These are phyloP conservation scores for Condylostylus longicornis DNA, from an alignment of 1,140 invertebrate genomes.

Conservation along the genomic window DNA sequence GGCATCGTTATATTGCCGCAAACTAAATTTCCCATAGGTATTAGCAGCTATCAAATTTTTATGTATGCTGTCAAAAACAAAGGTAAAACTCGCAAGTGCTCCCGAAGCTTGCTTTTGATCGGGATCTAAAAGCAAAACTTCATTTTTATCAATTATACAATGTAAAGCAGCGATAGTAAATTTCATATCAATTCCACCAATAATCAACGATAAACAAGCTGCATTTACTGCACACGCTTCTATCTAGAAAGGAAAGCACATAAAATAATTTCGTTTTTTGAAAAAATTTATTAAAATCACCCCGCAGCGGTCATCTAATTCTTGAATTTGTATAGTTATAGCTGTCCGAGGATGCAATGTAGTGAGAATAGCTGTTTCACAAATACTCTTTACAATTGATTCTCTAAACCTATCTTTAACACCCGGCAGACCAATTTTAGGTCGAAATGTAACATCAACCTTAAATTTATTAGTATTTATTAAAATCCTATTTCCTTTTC, in stretches of 20 bases:
- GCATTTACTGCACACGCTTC: conserved; percentile 70
- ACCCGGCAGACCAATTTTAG: conserved; percentile 59
- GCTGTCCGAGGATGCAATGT: conserved; percentile 60
- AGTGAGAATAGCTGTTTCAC: conserved; percentile 53
- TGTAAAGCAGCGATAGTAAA: conserved; percentile 61
- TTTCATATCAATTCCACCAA: conserved; percentile 65
- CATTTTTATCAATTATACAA: conserved; percentile 49
- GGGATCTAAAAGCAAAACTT: conserved; percentile 53
- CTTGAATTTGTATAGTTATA: conserved; percentile 66
- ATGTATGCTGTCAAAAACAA: conserved; percentile 53
- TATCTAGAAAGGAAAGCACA: conserved; percentile 37
- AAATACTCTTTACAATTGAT: conserved; percentile 55
- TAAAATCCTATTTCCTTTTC: too few relatives aligned
- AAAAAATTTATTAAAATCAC: conserved; percentile 35
- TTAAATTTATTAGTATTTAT: too few relatives aligned
- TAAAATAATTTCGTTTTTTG: neutral
- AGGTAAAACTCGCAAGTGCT: conserved; percentile 42
- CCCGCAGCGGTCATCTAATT: conserved; percentile 70
- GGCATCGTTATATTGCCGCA: conserved; percentile 45
- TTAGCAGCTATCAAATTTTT: conserved; percentile 46
- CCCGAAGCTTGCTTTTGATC: conserved; percentile 26
- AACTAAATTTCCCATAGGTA: conserved; percentile 49
- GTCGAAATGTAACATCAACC: conserved; percentile 61
- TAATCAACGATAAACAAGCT: conserved; percentile 60
- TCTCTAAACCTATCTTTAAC: conserved; percentile 59